Percentiles rank a stretch among this genome's conserved stretches.
phyloP scores from a whole-genome alignment of 2,113 vertebrate genomes.

The Machaerirhynchus nigripectus region DNA sequence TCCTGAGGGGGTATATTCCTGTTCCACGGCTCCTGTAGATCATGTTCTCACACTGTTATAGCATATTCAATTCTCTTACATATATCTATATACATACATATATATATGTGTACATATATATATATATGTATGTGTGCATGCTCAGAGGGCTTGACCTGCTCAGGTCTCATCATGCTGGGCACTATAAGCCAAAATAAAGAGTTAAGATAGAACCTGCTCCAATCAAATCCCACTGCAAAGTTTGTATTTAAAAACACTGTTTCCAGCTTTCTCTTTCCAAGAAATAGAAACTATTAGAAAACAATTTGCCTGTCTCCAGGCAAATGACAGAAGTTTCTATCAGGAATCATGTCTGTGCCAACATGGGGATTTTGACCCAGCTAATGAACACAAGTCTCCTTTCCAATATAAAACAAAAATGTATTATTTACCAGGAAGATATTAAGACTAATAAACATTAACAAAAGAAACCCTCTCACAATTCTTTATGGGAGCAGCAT shows the following conservation, averaged over 20 bases:
- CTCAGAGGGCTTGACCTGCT: neutral
- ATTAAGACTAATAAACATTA: neutral
- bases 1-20: fast-evolving
- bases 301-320: neutral
- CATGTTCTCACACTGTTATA: neutral
- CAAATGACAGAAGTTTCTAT: neutral
- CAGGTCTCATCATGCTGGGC: neutral
- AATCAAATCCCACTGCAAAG: neutral
- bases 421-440: neutral
- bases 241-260: neutral
- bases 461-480: neutral
- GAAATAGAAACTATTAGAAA: neutral
- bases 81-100: fast-evolving
- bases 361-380: neutral
- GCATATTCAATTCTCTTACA: neutral
- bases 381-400: neutral
- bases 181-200: neutral
- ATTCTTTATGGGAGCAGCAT: neutral
- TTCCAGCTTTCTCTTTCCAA: neutral
- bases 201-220: neutral
- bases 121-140: fast-evolving
- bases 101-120: neutral
- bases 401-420: neutral
- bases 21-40: neutral
- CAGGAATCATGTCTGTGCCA: neutral